Percentiles rank a stretch among this genome's conserved stretches.
Evolutionary conservation across 1,140 invertebrate species (phyloP).

Genomic region (Wasmannia auropunctata): DNA sequence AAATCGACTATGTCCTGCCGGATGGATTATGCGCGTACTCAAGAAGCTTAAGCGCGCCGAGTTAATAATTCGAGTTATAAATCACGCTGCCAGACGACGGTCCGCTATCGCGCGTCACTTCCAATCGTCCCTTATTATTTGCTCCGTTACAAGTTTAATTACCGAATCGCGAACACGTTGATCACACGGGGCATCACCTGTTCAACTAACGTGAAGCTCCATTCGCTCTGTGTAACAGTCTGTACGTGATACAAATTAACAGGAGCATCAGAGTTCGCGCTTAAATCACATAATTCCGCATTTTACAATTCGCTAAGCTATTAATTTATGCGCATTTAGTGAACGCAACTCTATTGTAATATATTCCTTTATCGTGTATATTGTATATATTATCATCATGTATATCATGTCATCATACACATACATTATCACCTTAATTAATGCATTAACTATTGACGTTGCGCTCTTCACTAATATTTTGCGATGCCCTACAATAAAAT

Average conservation of each 20-base stretch:
- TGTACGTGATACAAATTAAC: neutral
- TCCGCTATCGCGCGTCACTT: constrained; percentile 28
- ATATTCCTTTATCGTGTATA: constrained; percentile 1
- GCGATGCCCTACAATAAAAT: neutral
- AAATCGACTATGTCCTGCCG: constrained; percentile 62
- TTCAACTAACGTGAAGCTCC: neutral
- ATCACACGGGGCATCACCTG: neutral
- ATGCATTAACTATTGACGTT: neutral
- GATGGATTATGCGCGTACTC: constrained; percentile 68
- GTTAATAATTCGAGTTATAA: constrained; percentile 72
- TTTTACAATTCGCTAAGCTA: constrained; percentile 2
- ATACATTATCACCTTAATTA: constrained; percentile 35
- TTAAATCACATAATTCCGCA: neutral
- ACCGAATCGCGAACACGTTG: neutral
- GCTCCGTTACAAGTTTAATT: constrained; percentile 32
- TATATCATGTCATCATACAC: neutral
- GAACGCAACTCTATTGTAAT: constrained; percentile 3
- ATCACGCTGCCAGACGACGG: constrained; percentile 34
- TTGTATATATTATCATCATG: constrained; percentile 14
- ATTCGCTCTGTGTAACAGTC: neutral
- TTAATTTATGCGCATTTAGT: constrained; percentile 1
- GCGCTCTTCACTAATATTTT: neutral
- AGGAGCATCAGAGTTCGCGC: neutral
- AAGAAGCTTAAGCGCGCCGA: constrained; percentile 66
- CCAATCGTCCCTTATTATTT: constrained; percentile 42